Base-by-base conservation (phyloP, 2,797 vertebrate genomes). In the Odontamblyopus lacepedii region DNA sequence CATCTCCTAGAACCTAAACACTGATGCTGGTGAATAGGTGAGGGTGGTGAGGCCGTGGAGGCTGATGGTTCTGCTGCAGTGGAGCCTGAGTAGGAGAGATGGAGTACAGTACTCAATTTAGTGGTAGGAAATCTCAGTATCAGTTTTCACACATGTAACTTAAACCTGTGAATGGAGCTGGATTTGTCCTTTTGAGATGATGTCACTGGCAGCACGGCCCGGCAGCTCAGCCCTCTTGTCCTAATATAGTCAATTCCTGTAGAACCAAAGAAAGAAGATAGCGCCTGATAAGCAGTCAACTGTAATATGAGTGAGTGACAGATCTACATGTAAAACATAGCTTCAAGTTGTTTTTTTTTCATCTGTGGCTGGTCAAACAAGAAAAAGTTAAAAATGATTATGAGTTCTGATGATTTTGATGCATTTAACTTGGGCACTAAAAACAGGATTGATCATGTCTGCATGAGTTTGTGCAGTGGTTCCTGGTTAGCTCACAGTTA, bases 131-230 rank as follows among this genome's bases (percentile, higher is more conserved):
- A 15, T 16, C 44, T 48, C 44, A n/a, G 51, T n/a, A n/a, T 55
- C 51, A n/a, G 51, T n/a, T 56, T 56, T 12, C 8, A 56, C 9
- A 15, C 26, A 32, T 15, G 13, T 6, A 32, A 32, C 16, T 32
- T 7, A 63, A 65, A 18, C 48, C 16, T 13, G 30, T 23, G 51
- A 68, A 19, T 53, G 65, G 18, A 51, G 65, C 66, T 68, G 51
- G 51, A 68, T 68, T 56, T 68, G 66, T 68, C 50, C 66, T 38
- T 68, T 56, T 55, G 5, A 66, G 5, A 29, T 23, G 23, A 68
- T 26, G 19, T 56, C 30, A 15, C n/a, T 27, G 50, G 51, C 66
- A 68, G 32, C 66, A 35, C 48, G 19, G 66, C 51, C 66, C 66
- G 8, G 66, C 66, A 56, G 64, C 64, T 11, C 64, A 44, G 26